Base-by-base conservation (phyloP, 2,113 vertebrate genomes). In the Epinephelus fuscoguttatus region DNA sequence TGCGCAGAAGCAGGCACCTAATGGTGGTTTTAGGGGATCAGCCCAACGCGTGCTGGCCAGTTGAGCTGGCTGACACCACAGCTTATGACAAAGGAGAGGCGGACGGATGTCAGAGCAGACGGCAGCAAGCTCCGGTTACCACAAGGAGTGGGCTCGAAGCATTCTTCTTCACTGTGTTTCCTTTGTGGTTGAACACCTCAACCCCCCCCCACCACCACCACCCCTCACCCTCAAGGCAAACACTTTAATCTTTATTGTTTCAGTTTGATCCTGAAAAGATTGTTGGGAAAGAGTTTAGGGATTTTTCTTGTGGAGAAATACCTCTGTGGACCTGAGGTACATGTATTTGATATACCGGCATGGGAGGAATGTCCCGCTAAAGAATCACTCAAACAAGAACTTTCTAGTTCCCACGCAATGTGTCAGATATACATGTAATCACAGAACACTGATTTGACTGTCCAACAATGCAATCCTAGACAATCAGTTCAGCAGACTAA, bases 11-110 rank as follows among this genome's bases (percentile, higher is more conserved):
- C 49, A 59, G 53, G 52, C 70, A 62, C 53, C 62, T 78, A 78
- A 75, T 84, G 86, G 89, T 87, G 91, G 91, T 93, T 93, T 88
- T 60, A 84, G 84, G 70, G 84, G 89, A 94, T 91, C 92, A 92
- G 49, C 57, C 80, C 27, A 88, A 90, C 90, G 33, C 75, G 85
- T 94, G 90, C 89, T 84, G 87, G 88, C 85, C 82, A 75, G 86
- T 80, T 89, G 84, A 89, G 89, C 82, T 84, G 91, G 88, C 86
- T 73, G 79, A 92, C 76, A 50, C 84, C 74, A 3, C 71, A 82
- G 75, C 71, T 78, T 67, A 91, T 91, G 89, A 93, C 90, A 94
- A 90, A 93, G 74, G 87, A 88, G 80, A 90, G 84, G 86, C 3
- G 23, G 68, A 70, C 66, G 69, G 80, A 91, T 90, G 85, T 92